Conservation (phyloP, 2,888 invertebrate species). For the Lasioglossum pauxillum region DNA sequence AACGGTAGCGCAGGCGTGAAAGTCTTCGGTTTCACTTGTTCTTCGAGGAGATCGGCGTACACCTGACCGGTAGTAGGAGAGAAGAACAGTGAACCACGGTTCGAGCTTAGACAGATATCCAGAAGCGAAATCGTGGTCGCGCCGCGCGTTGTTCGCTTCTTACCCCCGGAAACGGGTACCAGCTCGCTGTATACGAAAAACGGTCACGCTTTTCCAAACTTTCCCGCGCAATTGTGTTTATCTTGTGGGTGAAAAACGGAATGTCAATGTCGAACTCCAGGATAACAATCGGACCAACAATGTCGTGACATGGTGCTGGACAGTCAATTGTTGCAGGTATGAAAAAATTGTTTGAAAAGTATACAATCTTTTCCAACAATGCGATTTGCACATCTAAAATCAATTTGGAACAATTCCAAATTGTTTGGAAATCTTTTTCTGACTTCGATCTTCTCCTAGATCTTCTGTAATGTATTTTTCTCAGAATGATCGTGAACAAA, state of each 20-base stretch:
- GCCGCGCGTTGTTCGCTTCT: constrained; percentile 48
- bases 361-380: too few species aligned
- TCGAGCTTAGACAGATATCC: constrained; percentile 40
- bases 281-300: neutral
- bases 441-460: too few species aligned
- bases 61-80: constrained; percentile 49
- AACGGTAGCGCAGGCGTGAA: constrained; percentile 56
- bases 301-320: neutral
- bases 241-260: neutral
- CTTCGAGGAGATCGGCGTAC: constrained; percentile 47
- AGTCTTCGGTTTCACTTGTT: constrained; percentile 62
- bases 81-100: constrained; percentile 35
- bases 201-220: neutral
- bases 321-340: neutral
- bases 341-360: too few species aligned
- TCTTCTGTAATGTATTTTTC: neutral
- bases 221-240: neutral
- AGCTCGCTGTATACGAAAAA: constrained; percentile 3
- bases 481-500: neutral
- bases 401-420: too few species aligned
- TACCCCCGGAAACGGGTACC: constrained; percentile 32
- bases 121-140: constrained; percentile 61
- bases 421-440: too few species aligned
- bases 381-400: too few species aligned
- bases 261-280: neutral